Evolutionary conservation across 2,797 vertebrate genomes (phyloP), one percentile per base, ranked within the genome.

Genomic region (Ctenopoma kingsleyae): DNA sequence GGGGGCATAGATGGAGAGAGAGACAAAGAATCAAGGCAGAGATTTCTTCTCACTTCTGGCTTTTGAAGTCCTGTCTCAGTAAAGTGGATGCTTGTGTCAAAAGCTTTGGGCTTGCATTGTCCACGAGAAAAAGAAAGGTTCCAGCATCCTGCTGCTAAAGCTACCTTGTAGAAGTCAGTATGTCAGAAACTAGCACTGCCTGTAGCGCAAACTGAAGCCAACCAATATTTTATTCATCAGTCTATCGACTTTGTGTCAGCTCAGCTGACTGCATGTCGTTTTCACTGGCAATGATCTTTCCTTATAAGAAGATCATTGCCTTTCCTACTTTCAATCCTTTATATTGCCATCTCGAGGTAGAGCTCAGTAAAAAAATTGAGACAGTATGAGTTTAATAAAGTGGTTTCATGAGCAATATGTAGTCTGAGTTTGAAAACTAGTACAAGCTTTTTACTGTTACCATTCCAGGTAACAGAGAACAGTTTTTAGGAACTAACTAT

Each of bases 211-310:
- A 60, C 67, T 69, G 76, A 44, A 62, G 67, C 62, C 57, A 63
- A 77, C 30, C 56, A 20, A 87, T 89, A 71, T 91, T 89, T 87
- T 78, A 88, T 89, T 90, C 77, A 86, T 89, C 74, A 8, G 0
- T 41, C 46, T 67, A 86, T 82, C 22, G 74, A 83, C 79, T 86
- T 85, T 73, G 62, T 83, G 83, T 76, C 82, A 69, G 58, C 57
- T 78, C 51, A 49, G 53, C 57, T 46, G 80, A 79, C 60, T 82
- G 60, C 43, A 71, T 62, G 68, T 74, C 36, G 1, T 71, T 84
- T 71, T 74, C 62, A 65, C 58, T 50, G 69, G 17, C 66, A 68
- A 58, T 71, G 19, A 32, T 60, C 23, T 68, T 80, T 81, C 70
- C 60, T 72, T 71, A 60, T 32, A 44, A 30, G 54, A 48, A 53